Conservation (phyloP, 2,888 invertebrate species). For the Brachypalpus laphriformis region DNA sequence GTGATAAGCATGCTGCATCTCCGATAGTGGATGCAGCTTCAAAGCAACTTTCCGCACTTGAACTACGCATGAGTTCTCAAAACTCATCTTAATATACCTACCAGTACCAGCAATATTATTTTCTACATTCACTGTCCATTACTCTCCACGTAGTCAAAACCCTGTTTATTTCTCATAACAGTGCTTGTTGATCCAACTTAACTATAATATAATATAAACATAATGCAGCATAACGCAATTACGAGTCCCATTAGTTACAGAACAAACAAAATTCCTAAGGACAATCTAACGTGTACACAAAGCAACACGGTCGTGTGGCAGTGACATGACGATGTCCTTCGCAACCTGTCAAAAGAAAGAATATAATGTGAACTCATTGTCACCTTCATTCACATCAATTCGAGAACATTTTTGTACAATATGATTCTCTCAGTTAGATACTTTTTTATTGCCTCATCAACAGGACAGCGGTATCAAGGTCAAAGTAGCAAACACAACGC, state of each 20-base stretch:
- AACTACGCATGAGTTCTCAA: no score
- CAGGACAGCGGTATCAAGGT: conserved; percentile 64
- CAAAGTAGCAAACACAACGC: conserved; percentile 14
- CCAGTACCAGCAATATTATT: no score
- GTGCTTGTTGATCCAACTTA: conserved; percentile 17
- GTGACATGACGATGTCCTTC: conserved; percentile 57
- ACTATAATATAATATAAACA: background rate
- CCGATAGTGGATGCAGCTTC: no score
- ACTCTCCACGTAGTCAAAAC: conserved; percentile 29
- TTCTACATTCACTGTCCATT: conserved; percentile 79
- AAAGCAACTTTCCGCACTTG: no score
- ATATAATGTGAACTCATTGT: conserved; percentile 53
- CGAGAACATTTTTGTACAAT: conserved; percentile 29
- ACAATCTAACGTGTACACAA: conserved; percentile 27
- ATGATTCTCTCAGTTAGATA: background rate
- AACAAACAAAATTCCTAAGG: conserved; percentile 31
- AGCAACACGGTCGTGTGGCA: conserved; percentile 66
- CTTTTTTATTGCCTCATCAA: conserved; percentile 49
- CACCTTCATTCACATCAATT: conserved; percentile 40
- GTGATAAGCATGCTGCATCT: no score
- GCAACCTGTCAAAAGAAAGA: conserved; percentile 55
- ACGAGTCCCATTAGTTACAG: conserved; percentile 62
- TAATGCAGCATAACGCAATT: conserved; percentile 64
- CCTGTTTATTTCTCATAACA: conserved; percentile 1
- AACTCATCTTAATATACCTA: no score